These are phyloP conservation scores for Torymus aiolomorphi DNA, from an alignment of 2,888 invertebrate species.

Conservation along the genomic window DNA sequence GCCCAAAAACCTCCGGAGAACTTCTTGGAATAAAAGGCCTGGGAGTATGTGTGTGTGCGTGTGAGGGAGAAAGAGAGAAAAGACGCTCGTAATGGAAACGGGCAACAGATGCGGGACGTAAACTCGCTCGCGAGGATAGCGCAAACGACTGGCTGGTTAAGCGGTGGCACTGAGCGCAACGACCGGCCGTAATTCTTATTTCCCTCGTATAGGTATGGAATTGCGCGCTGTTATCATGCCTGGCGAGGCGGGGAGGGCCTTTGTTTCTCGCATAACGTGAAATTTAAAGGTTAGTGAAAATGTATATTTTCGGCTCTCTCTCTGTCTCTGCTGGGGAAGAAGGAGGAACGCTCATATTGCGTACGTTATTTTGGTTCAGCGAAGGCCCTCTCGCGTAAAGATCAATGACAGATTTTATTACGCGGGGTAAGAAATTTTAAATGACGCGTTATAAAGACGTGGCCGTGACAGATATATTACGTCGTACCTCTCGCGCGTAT, in stretches of 20 bases:
- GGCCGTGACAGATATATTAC: constrained; percentile 40
- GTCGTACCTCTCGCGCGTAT: background rate
- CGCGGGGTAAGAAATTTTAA: constrained; percentile 40
- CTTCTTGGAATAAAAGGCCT: constrained; percentile 29
- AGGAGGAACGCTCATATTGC: no score
- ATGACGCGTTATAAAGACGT: constrained; percentile 23
- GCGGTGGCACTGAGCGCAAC: constrained; percentile 52
- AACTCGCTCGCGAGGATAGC: constrained; percentile 62
- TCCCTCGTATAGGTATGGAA: constrained; percentile 30
- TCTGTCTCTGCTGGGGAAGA: background rate
- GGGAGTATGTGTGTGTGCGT: background rate
- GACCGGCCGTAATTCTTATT: constrained; percentile 63
- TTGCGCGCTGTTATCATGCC: constrained; percentile 19
- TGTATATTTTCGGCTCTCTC: constrained; percentile 22
- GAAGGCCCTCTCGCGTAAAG: background rate
- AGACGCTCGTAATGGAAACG: constrained; percentile 60
- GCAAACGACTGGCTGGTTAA: constrained; percentile 63
- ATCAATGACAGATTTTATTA: constrained; percentile 49
- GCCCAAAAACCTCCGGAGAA: constrained; percentile 28
- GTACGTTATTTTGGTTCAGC: no score
- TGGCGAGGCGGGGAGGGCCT: background rate
- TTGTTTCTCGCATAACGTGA: constrained; percentile 7
- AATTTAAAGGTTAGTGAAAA: constrained; percentile 31
- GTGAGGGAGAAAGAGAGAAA: constrained; percentile 28
- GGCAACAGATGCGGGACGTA: constrained; percentile 68